Evolutionary conservation across 1,140 invertebrate genomes (phyloP), one percentile per base, ranked within the genome.

Genomic region (Pseudomyrmex dendroicus): DNA sequence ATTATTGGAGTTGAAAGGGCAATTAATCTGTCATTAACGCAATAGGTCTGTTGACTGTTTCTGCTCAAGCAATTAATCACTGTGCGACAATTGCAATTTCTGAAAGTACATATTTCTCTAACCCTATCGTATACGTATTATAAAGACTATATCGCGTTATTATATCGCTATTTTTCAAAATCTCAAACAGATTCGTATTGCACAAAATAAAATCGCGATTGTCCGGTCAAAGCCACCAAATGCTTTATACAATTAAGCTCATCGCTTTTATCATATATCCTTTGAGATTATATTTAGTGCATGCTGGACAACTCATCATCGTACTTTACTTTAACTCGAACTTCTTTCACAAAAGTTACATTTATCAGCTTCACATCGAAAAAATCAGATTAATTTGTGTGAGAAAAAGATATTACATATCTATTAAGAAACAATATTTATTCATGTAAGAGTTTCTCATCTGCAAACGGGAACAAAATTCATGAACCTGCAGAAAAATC

Each of bases 1-100:
- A 77, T 77, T 78, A 70, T 78, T 70, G 76, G 7, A 4, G 44
- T 70, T 70, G 63, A 57, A 70, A 70, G 57, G 15, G 10, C 52
- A 78, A 68, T 78, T 78, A 70, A 59, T 68, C 35, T 52, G 7
- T 78, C 50, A n/a, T 13, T 5, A 17, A 17, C 7, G 52, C 20
- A 57, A 78, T 70, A 57, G 2, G 15, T 70, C 10, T 46, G 46
- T 78, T 48, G 10, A 54, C 15, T 44, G 22, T 2, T 8, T 12
- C 17, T 35, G 35, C 7, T 35, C 5, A 35, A 35, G 35, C 35
- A 35, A 35, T 35, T 35, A 35, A 35, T 35, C 35, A 35, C 35
- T 72, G 68, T 4, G 8, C 17, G 15, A 4, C 44, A 61, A 73
- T 61, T 2, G 48, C 54, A 67, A 20, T 8, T 52, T 66, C 15